These are phyloP conservation scores for Notolepis coatsorum DNA, from an alignment of 2,797 vertebrate species.

Conservation along the genomic window DNA sequence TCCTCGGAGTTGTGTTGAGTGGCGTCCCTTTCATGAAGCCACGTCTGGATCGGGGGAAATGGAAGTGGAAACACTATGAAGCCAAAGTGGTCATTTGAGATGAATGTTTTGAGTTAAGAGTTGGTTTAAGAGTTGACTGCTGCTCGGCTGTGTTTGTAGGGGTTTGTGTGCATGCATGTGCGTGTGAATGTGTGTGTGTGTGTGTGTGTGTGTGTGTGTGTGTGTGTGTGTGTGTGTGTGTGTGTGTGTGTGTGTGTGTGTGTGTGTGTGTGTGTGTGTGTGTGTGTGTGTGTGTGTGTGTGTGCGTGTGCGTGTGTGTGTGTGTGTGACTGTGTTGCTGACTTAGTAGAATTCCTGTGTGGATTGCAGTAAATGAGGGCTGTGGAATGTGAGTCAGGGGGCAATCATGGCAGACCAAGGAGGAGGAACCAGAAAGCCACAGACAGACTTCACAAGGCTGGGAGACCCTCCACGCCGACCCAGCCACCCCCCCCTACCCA, in stretches of 20 bases:
- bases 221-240: background rate
- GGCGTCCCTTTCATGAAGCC: background rate
- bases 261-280: background rate
- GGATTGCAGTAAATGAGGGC: slow-evolving; percentile 77
- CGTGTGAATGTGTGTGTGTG: no score
- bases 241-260: slow-evolving; percentile 22
- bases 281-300: background rate
- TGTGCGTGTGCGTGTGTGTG: slow-evolving; percentile 19
- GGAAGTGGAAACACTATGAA: background rate
- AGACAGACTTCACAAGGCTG: slow-evolving; percentile 74
- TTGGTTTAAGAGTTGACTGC: slow-evolving; percentile 30
- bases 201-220: no score
- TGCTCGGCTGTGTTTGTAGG: background rate
- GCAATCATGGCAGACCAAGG: slow-evolving; percentile 72
- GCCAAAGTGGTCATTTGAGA: slow-evolving; percentile 31
- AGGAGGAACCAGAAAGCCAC: slow-evolving; percentile 72
- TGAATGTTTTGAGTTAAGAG: slow-evolving; percentile 36
- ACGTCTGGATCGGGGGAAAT: background rate
- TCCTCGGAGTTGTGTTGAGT: background rate
- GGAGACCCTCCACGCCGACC: slow-evolving; percentile 66
- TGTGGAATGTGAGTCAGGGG: slow-evolving; percentile 70
- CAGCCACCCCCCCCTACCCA: no score
- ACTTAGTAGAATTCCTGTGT: slow-evolving; percentile 73
- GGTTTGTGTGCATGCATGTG: no score
- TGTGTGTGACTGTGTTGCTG: slow-evolving; percentile 47